Evolutionary conservation across 2,888 invertebrate genomes (phyloP), one percentile per base, ranked within the genome.

Genomic region (Dolichomitus sp.): DNA sequence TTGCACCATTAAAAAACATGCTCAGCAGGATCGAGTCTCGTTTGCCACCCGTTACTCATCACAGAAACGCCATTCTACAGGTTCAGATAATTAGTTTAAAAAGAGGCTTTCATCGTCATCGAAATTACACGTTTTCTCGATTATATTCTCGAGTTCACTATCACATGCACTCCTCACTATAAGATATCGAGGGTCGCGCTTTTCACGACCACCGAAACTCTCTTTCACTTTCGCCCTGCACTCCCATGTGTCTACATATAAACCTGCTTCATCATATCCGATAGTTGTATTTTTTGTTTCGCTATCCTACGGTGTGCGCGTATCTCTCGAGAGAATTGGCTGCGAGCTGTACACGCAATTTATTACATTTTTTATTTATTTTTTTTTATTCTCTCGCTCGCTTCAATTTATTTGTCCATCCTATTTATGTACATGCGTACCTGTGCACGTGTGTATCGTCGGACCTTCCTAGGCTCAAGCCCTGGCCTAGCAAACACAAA

Each of bases 381-480:
- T 48, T 65, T 48, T 48, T 23, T 33, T 37, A 48, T 54, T 65
- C 54, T 30, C 68, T 59, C 77, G 72, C 73, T 80, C 72, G 80
- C 73, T 37, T 81, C 80, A 80, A 80, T 86, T 80, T 79, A 82
- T 85, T 85, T 84, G 80, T 83, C 83, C 79, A 76, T 81, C 84
- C 84, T 86, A 80, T 83, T 85, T 86, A 85, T 86, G 78, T 86
- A 85, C 84, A 85, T 69, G 78, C 79, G 75, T 84, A 85, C 81
- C 84, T 72, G 74, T 59, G 80, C 81, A 82, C 80, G 81, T 82
- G 77, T 80, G 80, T 83, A 82, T 76, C 81, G 66, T 30, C 45
- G 78, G 50, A 76, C 78, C 68, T 77, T 69, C 52, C 54, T 52
- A 76, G 73, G 74, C 73, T 23, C 40, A 40, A 42, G 27, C 4